phyloP scores from a whole-genome alignment of 2,113 vertebrate genomes.

The Perccottus glenii region DNA sequence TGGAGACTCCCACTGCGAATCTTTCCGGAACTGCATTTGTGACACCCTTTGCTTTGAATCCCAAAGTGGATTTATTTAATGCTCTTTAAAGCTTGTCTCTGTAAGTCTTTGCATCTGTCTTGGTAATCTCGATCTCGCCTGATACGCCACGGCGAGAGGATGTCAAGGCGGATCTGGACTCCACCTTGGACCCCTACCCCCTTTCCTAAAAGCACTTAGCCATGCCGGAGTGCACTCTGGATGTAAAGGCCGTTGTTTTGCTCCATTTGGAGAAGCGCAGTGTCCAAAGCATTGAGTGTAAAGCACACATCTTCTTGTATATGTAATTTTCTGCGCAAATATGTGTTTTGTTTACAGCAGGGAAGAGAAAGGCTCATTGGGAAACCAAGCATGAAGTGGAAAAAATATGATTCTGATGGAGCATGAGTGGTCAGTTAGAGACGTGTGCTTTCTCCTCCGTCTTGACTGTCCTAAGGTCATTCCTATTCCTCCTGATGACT shows the following conservation, averaged over 20 bases:
- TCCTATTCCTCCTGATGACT: slow-evolving; percentile 68
- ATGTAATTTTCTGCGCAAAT: slow-evolving; percentile 80
- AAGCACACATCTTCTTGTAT: slow-evolving; percentile 72
- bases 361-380: slow-evolving; percentile 66
- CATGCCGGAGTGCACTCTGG: slow-evolving; percentile 71
- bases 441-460: slow-evolving; percentile 70
- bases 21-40: slow-evolving; percentile 54
- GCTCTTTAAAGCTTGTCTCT: slow-evolving; percentile 80
- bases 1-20: slow-evolving; percentile 38
- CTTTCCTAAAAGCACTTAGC: slow-evolving; percentile 73
- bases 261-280: slow-evolving; percentile 63
- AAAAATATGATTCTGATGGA: slow-evolving; percentile 82
- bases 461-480: slow-evolving; percentile 79
- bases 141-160: slow-evolving; percentile 63
- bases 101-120: slow-evolving; percentile 70
- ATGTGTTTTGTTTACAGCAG: slow-evolving; percentile 80
- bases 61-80: slow-evolving; percentile 79
- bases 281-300: slow-evolving; percentile 77
- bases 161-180: slow-evolving; percentile 76
- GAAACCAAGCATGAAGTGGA: slow-evolving; percentile 83
- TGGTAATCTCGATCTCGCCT: slow-evolving; percentile 58
- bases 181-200: slow-evolving; percentile 54
- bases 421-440: slow-evolving; percentile 81
- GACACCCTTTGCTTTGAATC: slow-evolving; percentile 70
- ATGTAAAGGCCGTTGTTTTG: slow-evolving; percentile 74